A percentile compares a stretch with the other conserved stretches of the same genome.
Conservation (phyloP, 30 jellyfish, hydroid and myxozoan species). For the Pseudorhiza aurosa region DNA sequence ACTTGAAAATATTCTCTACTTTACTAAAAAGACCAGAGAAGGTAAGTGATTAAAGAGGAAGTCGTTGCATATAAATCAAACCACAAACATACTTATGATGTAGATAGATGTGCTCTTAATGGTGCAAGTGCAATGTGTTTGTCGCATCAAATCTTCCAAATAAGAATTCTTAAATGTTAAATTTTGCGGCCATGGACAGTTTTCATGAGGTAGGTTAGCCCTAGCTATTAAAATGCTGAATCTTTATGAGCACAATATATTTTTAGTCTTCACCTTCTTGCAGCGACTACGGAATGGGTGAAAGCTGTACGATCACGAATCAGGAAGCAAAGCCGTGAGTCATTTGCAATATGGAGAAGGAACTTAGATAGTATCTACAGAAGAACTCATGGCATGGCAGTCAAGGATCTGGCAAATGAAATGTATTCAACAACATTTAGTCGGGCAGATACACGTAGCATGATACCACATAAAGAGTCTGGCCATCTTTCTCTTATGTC, state of each 20-base stretch:
- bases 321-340: slow-evolving; percentile 7
- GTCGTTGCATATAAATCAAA: neutral
- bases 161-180: no score
- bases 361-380: neutral
- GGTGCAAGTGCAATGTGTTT: no score
- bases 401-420: slow-evolving; percentile 22
- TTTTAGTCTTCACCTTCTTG: no score
- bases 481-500: neutral
- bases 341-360: slow-evolving; percentile 28
- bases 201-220: no score
- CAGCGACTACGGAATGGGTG: slow-evolving; percentile 35
- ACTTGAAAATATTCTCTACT: slow-evolving; percentile 18
- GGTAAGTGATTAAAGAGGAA: neutral
- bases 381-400: neutral
- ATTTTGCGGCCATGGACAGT: no score
- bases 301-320: slow-evolving; percentile 11
- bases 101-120: no score
- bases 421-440: slow-evolving; percentile 18
- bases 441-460: slow-evolving; percentile 29
- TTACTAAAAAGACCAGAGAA: slow-evolving; percentile 21
- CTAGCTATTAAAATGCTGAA: no score
- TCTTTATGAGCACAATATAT: no score
- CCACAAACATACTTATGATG: no score
- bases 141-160: no score
- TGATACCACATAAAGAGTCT: slow-evolving; percentile 7